Evolutionary conservation across 2,113 vertebrate genomes (phyloP), one percentile per base, ranked within the genome.

Genomic region (Scalopus aquaticus): DNA sequence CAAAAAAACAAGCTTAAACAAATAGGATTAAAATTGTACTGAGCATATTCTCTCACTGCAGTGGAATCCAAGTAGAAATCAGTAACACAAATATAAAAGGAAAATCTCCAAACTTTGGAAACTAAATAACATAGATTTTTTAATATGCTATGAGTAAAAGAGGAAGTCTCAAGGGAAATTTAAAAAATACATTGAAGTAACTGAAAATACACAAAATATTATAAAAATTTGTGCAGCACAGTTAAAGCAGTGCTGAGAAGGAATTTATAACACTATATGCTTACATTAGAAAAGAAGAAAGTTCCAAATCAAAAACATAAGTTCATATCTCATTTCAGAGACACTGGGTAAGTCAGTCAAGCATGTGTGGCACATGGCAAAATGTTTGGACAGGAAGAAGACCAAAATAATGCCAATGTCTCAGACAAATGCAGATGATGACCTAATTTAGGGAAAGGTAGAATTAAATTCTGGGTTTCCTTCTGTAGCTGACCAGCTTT

Each of bases 281-380:
- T 49, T 49, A 49, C 46, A 49, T 49, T 49, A 10, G 44, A 46
- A 81, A 88, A 35, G 30, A 79, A 22, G 37, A 82, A 56, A 85
- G 20, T 67, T 26, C 84, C 20, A 78, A 78, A 54, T 65, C 54
- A 91, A 78, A 91, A 94, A 78, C 51, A 60, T 70, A 86, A 86
- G 62, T 24, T 60, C 35, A 9, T 78, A 72, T 51, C n/a, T 88
- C 20, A 92, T 49, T 49, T 49, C 46, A 8, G 46, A 42, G 32
- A 88, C 91, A 79, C 58, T n/a, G 82, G 37, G 46, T 70, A 51
- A 60, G 72, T 30, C 84, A 46, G 72, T 84, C 64, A 84, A 83
- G 2, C 24, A 86, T 60, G 88, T 46, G 42, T 51, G n/a, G 49
- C 51, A 62, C 62, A 51, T 51, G 46, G 58, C 65, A 81, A 46